Evolutionary conservation across 2,113 vertebrate species (phyloP).

Genomic region (Paralichthys olivaceus): DNA sequence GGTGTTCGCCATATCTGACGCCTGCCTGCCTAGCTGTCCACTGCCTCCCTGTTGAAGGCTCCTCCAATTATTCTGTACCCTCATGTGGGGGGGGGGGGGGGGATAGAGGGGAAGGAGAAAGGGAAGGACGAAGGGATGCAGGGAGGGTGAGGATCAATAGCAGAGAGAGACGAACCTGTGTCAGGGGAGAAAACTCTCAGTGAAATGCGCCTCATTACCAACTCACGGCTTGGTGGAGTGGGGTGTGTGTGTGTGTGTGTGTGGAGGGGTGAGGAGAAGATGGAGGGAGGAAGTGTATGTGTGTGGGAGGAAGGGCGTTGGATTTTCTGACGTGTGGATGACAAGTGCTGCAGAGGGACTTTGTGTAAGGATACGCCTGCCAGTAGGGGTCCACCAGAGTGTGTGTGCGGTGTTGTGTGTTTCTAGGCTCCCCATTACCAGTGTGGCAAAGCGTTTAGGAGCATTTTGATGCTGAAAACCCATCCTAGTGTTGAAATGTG

Average conservation of each 20-base stretch:
- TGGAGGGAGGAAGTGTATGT: constrained; percentile 31
- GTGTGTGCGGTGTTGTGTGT: constrained; percentile 33
- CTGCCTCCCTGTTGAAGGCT: constrained; percentile 53
- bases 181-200: constrained; percentile 68
- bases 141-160: constrained; percentile 61
- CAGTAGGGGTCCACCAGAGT: constrained; percentile 55
- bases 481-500: constrained; percentile 50
- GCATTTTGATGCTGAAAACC: constrained; percentile 54
- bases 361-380: constrained; percentile 63
- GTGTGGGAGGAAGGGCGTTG: constrained; percentile 42
- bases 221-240: constrained; percentile 35
- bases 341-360: constrained; percentile 61
- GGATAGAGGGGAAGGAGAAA: not conserved
- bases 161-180: constrained; percentile 49
- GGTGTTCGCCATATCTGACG: constrained; percentile 41
- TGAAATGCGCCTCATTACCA: constrained; percentile 62
- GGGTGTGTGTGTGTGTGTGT: constrained; percentile 14
- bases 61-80: constrained; percentile 67
- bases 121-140: constrained; percentile 17
- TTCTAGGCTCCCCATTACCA: constrained; percentile 66
- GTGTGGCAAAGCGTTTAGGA: constrained; percentile 60
- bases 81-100: constrained; percentile 28
- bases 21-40: constrained; percentile 43
- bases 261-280: constrained; percentile 18
- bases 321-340: constrained; percentile 62